Percentiles rank a stretch among this genome's conserved stretches.
These are phyloP conservation scores for Drosophila pruinosa DNA, from an alignment of 1,140 invertebrate genomes.

Conservation along the genomic window DNA sequence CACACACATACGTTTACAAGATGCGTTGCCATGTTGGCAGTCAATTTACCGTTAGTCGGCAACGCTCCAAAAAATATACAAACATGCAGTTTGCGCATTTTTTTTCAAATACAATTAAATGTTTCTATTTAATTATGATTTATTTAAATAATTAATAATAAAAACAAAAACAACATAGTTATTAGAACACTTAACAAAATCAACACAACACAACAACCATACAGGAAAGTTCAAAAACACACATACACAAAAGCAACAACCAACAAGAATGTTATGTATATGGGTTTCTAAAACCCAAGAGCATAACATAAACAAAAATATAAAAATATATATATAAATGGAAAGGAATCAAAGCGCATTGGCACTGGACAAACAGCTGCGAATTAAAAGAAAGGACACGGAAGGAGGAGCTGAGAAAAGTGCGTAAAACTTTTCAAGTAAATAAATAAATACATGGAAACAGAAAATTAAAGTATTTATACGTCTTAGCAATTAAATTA, in stretches of 20 bases:
- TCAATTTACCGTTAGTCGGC: constrained; percentile 61
- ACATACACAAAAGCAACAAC: constrained; percentile 13
- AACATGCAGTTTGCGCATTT: constrained; percentile 51
- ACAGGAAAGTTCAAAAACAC: constrained; percentile 43
- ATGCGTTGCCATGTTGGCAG: constrained; percentile 59
- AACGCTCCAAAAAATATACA: constrained; percentile 25
- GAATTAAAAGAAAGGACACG: background rate
- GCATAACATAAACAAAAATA: background rate
- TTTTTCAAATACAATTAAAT: constrained; percentile 63
- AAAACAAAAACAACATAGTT: constrained; percentile 69
- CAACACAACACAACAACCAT: constrained; percentile 41
- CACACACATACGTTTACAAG: constrained; percentile 32
- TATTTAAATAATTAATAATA: constrained; percentile 75
- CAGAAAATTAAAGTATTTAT: constrained; percentile 73
- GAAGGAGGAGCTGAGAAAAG: constrained; percentile 11
- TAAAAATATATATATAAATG: background rate
- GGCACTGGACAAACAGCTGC: constrained; percentile 25
- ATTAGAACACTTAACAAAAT: constrained; percentile 45
- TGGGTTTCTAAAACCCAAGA: constrained; percentile 69
- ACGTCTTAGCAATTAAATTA: constrained; percentile 77
- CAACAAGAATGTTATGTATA: constrained; percentile 51
- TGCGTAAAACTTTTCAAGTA: constrained; percentile 14
- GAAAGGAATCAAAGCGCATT: constrained; percentile 6
- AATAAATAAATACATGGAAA: constrained; percentile 41
- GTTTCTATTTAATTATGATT: constrained; percentile 69